phyloP scores from a whole-genome alignment of 2,888 invertebrate genomes.

The Plemyria rubiginata region DNA sequence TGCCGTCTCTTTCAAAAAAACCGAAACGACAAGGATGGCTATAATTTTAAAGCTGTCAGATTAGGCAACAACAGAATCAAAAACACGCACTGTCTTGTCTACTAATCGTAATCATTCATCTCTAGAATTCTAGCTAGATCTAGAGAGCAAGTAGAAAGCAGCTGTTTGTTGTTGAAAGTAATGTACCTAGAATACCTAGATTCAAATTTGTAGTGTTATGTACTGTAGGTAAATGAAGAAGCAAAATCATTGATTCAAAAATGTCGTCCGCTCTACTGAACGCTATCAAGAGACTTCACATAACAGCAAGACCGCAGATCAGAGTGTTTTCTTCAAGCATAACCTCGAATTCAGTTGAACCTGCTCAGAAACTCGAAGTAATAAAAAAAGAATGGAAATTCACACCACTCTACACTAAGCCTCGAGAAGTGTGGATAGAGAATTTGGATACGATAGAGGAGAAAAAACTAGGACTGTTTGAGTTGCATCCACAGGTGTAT shows the following conservation, averaged over 20 bases:
- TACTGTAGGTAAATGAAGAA: background rate
- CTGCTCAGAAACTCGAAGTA: conserved; percentile 56
- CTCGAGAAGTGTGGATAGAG: conserved; percentile 94
- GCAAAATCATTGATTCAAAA: conserved; percentile 16
- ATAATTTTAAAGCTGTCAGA: no score
- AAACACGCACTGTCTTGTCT: no score
- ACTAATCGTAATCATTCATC: no score
- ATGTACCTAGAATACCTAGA: no score
- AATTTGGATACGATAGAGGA: conserved; percentile 91
- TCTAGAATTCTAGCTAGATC: no score
- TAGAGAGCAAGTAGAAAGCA: no score
- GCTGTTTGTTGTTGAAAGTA: background rate
- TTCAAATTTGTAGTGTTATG: no score
- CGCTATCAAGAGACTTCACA: conserved; percentile 67
- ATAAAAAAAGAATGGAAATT: conserved; percentile 77
- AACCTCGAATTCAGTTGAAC: conserved; percentile 43
- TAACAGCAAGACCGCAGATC: conserved; percentile 59
- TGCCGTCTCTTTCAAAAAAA: no score
- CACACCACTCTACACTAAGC: conserved; percentile 83
- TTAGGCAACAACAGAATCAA: no score
- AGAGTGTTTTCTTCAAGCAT: conserved; percentile 58
- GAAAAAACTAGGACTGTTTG: conserved; percentile 92
- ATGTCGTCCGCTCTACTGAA: conserved; percentile 71
- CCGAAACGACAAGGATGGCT: no score
- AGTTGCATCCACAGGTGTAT: conserved; percentile 95